A percentile compares a stretch with the other conserved stretches of the same genome.
phyloP scores from a whole-genome alignment of 2,113 vertebrate genomes.

The Rhinoderma darwinii region DNA sequence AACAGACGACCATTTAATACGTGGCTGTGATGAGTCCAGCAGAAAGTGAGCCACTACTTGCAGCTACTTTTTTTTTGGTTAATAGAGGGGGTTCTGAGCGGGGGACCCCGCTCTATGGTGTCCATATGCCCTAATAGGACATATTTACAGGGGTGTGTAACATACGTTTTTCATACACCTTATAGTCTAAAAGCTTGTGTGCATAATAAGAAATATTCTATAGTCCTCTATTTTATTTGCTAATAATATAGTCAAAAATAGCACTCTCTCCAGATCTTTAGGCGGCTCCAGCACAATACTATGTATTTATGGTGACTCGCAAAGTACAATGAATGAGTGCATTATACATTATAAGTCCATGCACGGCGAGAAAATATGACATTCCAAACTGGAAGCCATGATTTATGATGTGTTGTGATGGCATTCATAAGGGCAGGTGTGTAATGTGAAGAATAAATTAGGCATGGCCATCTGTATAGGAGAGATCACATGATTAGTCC shows the following conservation, averaged over 20 bases:
- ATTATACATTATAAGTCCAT: constrained; percentile 25
- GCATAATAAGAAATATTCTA: not conserved
- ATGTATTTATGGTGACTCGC: not conserved
- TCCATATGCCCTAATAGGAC: not conserved
- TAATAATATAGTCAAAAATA: not conserved
- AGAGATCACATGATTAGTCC: constrained; percentile 17
- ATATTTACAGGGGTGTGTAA: not conserved
- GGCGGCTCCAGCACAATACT: too few relatives aligned
- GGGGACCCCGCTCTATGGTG: not conserved
- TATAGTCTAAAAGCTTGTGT: not conserved
- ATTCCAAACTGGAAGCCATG: constrained; percentile 18
- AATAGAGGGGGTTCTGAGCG: not conserved
- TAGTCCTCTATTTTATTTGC: not conserved
- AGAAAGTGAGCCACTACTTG: not conserved
- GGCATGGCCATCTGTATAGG: constrained; percentile 42
- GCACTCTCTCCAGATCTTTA: not conserved
- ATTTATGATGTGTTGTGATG: constrained; percentile 41
- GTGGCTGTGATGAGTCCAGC: too few relatives aligned
- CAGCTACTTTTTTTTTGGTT: not conserved
- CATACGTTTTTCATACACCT: not conserved
- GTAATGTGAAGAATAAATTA: constrained; percentile 47
- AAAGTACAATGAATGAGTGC: not conserved
- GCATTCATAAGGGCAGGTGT: constrained; percentile 43
- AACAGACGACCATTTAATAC: too few relatives aligned
- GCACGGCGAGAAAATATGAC: not conserved